These are phyloP conservation scores for Bilobella aurantiaca DNA, from an alignment of 1,140 invertebrate genomes.

Conservation along the genomic window DNA sequence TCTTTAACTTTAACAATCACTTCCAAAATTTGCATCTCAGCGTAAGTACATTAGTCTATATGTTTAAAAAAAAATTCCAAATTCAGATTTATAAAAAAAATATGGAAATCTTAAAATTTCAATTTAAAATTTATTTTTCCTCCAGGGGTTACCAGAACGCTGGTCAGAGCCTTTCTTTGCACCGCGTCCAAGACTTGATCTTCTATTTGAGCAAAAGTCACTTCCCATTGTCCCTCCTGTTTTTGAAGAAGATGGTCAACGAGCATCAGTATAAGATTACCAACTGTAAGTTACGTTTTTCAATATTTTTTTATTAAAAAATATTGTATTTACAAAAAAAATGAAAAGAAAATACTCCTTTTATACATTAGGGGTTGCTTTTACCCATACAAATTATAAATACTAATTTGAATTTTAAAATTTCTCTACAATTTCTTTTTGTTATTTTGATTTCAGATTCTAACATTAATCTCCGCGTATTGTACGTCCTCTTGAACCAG, in stretches of 20 bases:
- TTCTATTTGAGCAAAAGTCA: background rate
- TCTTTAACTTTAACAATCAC: slow-evolving; percentile 5
- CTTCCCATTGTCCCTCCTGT: slow-evolving; percentile 2
- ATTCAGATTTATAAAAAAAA: background rate
- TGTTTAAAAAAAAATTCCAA: background rate
- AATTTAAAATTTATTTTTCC: background rate
- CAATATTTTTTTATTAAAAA: too few relatives aligned
- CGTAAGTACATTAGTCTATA: slow-evolving; percentile 7
- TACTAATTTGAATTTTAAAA: too few relatives aligned
- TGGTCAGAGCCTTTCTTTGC: background rate
- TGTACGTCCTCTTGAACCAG: too few relatives aligned
- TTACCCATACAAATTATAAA: too few relatives aligned
- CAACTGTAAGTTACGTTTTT: background rate
- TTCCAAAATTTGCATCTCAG: slow-evolving; percentile 12
- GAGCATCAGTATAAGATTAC: background rate
- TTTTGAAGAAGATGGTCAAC: background rate
- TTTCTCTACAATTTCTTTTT: too few relatives aligned
- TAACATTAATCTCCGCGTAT: too few relatives aligned
- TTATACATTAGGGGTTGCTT: too few relatives aligned
- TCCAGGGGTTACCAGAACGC: background rate
- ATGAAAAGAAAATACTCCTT: too few relatives aligned
- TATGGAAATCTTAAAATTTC: too few relatives aligned
- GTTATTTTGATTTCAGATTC: too few relatives aligned
- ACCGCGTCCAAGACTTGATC: background rate
- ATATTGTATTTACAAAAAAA: too few relatives aligned